phyloP scores from a whole-genome alignment of 2,888 invertebrate species.

The Cremastobaeus sp. region DNA sequence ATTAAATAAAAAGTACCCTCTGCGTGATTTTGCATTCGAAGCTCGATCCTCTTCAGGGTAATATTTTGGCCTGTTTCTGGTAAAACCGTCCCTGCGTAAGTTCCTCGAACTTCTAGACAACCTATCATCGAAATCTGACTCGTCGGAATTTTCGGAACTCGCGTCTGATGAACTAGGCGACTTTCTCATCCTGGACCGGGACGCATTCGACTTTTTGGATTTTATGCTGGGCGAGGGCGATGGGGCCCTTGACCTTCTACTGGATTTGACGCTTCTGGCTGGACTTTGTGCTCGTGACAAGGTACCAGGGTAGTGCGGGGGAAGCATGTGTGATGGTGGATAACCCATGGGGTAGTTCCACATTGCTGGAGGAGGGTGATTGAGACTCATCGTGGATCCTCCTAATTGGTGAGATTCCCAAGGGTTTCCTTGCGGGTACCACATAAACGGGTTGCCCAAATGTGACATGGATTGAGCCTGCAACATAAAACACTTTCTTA shows the following conservation, averaged over 20 bases:
- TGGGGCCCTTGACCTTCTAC: constrained; percentile 80
- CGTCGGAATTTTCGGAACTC: constrained; percentile 79
- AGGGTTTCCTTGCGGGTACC: constrained; percentile 72
- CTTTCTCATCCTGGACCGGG: constrained; percentile 79
- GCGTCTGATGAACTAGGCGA: constrained; percentile 75
- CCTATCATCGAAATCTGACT: constrained; percentile 81
- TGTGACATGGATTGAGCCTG: constrained; percentile 87
- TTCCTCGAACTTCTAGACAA: constrained; percentile 73
- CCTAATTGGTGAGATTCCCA: constrained; percentile 72
- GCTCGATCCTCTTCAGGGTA: constrained; percentile 70
- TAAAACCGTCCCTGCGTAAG: constrained; percentile 72
- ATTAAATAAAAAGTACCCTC: constrained; percentile 66
- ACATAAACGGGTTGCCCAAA: constrained; percentile 80
- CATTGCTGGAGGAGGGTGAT: constrained; percentile 69
- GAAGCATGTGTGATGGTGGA: constrained; percentile 71
- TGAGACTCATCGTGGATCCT: constrained; percentile 74
- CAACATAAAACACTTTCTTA: no score
- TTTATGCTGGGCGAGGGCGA: constrained; percentile 84
- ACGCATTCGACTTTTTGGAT: constrained; percentile 84
- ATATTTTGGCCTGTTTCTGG: constrained; percentile 65
- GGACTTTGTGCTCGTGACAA: constrained; percentile 80
- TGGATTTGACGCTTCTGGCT: constrained; percentile 72
- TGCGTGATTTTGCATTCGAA: constrained; percentile 65
- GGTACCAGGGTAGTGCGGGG: constrained; percentile 80
- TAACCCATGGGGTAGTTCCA: constrained; percentile 73